Percentiles rank a stretch among this genome's conserved stretches.
Evolutionary conservation across 2,113 vertebrate genomes (phyloP).

Genomic region (Speoplatyrhinus poulsoni): DNA sequence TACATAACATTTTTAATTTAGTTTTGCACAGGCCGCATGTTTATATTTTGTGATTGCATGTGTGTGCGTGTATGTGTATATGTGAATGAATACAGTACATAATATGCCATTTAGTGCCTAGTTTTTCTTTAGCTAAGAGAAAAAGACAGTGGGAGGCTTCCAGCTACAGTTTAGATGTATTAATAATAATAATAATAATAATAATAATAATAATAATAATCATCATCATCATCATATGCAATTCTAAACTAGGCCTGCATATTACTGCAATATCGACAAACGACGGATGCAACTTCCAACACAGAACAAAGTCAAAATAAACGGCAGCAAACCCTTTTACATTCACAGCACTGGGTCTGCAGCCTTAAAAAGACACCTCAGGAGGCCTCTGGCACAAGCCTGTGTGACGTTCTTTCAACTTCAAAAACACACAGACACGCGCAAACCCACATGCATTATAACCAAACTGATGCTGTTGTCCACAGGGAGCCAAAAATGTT

Average conservation of each 20-base stretch:
- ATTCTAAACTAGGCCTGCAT: background rate
- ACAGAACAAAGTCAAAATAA: conserved; percentile 18
- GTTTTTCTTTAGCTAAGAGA: conserved; percentile 23
- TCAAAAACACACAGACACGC: conserved; percentile 39
- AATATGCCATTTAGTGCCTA: background rate
- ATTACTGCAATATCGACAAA: conserved; percentile 6
- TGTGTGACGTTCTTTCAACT: conserved; percentile 56
- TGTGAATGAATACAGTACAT: background rate
- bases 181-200: too few species aligned
- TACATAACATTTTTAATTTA: conserved; percentile 49
- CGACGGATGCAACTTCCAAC: conserved; percentile 12
- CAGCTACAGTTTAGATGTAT: background rate
- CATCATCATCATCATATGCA: background rate
- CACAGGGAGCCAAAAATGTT: conserved; percentile 9
- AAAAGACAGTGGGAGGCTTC: conserved; percentile 8
- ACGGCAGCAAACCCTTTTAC: conserved; percentile 42
- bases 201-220: too few species aligned
- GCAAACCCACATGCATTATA: conserved; percentile 31
- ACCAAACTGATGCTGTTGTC: conserved; percentile 43
- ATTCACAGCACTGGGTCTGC: conserved; percentile 52
- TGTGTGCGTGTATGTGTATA: background rate
- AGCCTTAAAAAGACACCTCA: conserved; percentile 45
- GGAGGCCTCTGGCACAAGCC: conserved; percentile 49
- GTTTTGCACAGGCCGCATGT: conserved; percentile 31
- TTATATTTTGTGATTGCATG: conserved; percentile 9